Percentiles rank a stretch among this genome's conserved stretches.
phyloP scores from a whole-genome alignment of 2,888 invertebrate genomes.

The Diaprepes abbreviatus region DNA sequence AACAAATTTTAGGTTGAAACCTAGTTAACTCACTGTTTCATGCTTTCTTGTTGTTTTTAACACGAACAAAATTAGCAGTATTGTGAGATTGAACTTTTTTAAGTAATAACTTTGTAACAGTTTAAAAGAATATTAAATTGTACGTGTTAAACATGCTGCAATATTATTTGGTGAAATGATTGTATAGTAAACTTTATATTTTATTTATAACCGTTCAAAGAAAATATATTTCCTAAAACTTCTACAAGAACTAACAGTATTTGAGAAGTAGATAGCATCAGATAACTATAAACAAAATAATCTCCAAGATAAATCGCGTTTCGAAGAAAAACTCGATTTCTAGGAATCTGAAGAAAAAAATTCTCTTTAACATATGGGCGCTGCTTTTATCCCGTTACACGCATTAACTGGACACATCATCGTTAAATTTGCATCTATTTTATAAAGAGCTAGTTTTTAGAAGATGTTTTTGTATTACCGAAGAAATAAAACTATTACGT shows the following conservation, averaged over 20 bases:
- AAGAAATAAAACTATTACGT: too few species aligned
- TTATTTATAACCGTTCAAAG: conserved; percentile 1
- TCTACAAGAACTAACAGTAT: conserved; percentile 30
- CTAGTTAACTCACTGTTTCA: too few species aligned
- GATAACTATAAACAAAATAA: conserved; percentile 40
- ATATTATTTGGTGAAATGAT: too few species aligned
- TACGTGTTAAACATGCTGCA: too few species aligned
- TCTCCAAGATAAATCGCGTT: conserved; percentile 39
- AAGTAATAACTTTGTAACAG: too few species aligned
- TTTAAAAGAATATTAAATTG: too few species aligned
- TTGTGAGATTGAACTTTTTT: too few species aligned
- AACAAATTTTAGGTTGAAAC: too few species aligned
- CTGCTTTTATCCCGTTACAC: conserved; percentile 35
- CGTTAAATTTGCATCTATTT: conserved; percentile 29
- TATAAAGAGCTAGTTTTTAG: conserved; percentile 12
- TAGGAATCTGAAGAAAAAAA: conserved; percentile 17
- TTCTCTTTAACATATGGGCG: conserved; percentile 31
- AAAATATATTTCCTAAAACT: conserved; percentile 12
- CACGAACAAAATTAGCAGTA: too few species aligned
- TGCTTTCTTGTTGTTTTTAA: too few species aligned
- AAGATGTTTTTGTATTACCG: conserved; percentile 12
- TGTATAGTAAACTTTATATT: too few species aligned
- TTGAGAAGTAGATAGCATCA: conserved; percentile 33
- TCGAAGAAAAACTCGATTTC: conserved; percentile 36
- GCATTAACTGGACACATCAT: conserved; percentile 22